phyloP scores from a whole-genome alignment of 1,140 invertebrate species.

The Manduca sexta region DNA sequence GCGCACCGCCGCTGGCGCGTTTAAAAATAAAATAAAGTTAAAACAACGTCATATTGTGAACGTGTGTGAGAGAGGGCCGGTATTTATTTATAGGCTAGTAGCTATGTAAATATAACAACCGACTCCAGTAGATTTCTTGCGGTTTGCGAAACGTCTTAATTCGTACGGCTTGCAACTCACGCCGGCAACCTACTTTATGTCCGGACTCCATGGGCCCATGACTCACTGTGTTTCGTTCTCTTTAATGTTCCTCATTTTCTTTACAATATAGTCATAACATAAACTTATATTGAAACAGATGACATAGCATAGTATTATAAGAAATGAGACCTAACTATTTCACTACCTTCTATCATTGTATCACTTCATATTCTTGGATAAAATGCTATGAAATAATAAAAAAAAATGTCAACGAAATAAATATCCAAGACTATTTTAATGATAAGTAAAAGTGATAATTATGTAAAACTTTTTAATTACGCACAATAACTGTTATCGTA shows the following conservation, averaged over 20 bases:
- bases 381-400: too few species aligned
- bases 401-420: too few species aligned
- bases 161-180: constrained; percentile 26
- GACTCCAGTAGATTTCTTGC: constrained; percentile 51
- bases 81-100: constrained; percentile 73
- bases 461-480: too few species aligned
- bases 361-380: too few species aligned
- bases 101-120: constrained; percentile 65
- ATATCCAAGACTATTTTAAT: too few species aligned
- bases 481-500: too few species aligned
- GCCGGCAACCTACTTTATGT: constrained; percentile 22
- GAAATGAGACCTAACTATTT: too few species aligned
- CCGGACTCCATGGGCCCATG: constrained; percentile 5
- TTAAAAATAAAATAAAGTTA: constrained; percentile 73
- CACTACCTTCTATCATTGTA: too few species aligned
- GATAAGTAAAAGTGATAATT: too few species aligned
- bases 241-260: not conserved
- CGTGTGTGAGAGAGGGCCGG: constrained; percentile 63
- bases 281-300: too few species aligned
- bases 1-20: constrained; percentile 52
- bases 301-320: too few species aligned
- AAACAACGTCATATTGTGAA: constrained; percentile 70
- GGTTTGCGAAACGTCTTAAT: constrained; percentile 69
- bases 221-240: constrained; percentile 1
- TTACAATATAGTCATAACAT: not conserved